Base-by-base conservation (phyloP, 2,888 invertebrate species). In the Cetonia aurata region DNA sequence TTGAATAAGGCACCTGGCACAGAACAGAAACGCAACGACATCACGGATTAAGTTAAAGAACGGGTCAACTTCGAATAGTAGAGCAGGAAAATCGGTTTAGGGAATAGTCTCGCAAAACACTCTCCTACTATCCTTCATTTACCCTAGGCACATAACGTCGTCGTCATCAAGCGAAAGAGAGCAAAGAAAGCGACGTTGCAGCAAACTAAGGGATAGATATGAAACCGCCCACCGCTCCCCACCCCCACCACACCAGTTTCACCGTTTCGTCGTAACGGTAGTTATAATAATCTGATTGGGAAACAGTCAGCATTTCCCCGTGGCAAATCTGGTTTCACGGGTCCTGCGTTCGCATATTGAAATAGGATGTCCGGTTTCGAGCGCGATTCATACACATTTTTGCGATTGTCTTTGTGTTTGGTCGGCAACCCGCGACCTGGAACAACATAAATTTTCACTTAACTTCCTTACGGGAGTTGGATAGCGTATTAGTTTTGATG, bases 231-330 rank as follows among this genome's bases (percentile, higher is more conserved):
- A 37, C 17, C 12, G n/a, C 41, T 6, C 41, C 19, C 9, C 6
- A 12, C 52, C 15, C 10, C 9, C 33, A n/a, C 37, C 37, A 0
- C 17, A 6, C 6, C 17, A 10, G 1, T 19, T 17, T 57, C 33
- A 37, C 6, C 57, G 19, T 10, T 37, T 57, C 41, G 41, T 17
- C 37, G 62, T 12, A 52, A 37, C 62, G 62, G 68, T 55, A 65
- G 67, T 71, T 71, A 67, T 75, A 76, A 74, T 74, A 74, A 74
- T 73, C 73, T 76, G 75, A 76, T 77, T 75, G 77, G 75, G 73
- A 76, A 75, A 75, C 74, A 77, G 77, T 77, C 77, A 77, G 77
- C 77, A 73, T 77, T 77, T 77, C 74, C 74, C 70, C 70, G 56
- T 73, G 57, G 75, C 76, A 75, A 76, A 76, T 75, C 77, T 74